Evolutionary conservation across 2,888 invertebrate species (phyloP), one percentile per base, ranked within the genome.

Genomic region (Amphimallon solstitiale): DNA sequence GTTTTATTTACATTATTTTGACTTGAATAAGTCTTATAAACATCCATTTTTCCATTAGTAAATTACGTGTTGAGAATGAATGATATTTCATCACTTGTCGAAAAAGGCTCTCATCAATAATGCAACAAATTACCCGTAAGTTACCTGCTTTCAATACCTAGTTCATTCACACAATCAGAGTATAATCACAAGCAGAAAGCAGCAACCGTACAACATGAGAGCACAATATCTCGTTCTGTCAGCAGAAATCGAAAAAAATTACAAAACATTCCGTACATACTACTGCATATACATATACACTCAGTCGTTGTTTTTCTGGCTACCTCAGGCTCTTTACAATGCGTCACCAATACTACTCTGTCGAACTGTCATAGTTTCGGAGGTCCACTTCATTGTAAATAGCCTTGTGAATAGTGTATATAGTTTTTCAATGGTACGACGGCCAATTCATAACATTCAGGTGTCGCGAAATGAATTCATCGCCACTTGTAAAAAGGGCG

Each of bases 91-190:
- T 43, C 43, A 40, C 23, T 15, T 15, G 43, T 29, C 34, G 29
- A 43, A 38, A 29, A 29, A 15, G 34, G 29, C 14, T 15, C 51
- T 48, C 52, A 35, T 38, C 46, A 63, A 67, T 63, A 67, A 67
- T 43, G 66, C 19, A 63, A 63, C 63, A 67, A 67, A 67, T 67
- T 67, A 59, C 51, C 66, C 66, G 51, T 67, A 59, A 67, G 56
- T 67, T 67, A 67, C 66, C 66, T 67, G 66, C 63, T 67, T 59
- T 52, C 45, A 54, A 35, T 49, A n/a, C n/a, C n/a, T n/a, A 29
- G 23, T 23, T 59, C 56, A 59, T 59, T 59, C 56, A 59, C 29
- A 29, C 15, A 59, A 9, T 14, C 43, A 43, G 34, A 59, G 56
- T 34, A 43, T 59, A 34, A 45, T 59, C 34, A 15, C 56, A 59